Percentiles rank a stretch among this genome's conserved stretches.
phyloP scores from a whole-genome alignment of 2,888 invertebrate genomes.

The Isotomurus palustris region DNA sequence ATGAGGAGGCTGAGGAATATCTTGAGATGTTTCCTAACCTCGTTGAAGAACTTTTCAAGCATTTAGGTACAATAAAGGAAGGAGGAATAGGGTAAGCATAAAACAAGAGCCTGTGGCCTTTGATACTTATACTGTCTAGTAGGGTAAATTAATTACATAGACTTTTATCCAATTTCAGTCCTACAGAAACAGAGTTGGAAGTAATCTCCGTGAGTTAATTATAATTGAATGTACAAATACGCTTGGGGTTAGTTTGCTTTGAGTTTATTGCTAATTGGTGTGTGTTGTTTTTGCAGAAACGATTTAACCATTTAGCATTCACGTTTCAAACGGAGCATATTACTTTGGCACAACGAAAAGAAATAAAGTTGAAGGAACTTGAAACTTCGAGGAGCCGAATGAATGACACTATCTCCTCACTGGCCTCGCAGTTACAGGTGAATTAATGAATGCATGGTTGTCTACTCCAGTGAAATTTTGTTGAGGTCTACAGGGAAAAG shows the following conservation, averaged over 20 bases:
- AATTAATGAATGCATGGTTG: not conserved
- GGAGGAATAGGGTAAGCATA: slow-evolving; percentile 7
- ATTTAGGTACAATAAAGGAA: slow-evolving; percentile 31
- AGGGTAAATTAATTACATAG: not conserved
- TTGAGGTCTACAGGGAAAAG: not conserved
- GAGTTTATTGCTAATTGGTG: too few species aligned
- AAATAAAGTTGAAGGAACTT: slow-evolving; percentile 24
- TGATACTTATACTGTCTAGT: not conserved
- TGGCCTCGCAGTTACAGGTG: slow-evolving; percentile 28
- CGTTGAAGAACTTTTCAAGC: slow-evolving; percentile 35
- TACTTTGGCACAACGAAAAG: slow-evolving; percentile 28
- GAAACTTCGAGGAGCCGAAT: slow-evolving; percentile 36
- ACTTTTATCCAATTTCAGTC: slow-evolving; percentile 4
- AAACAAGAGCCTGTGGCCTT: not conserved
- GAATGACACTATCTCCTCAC: slow-evolving; percentile 28
- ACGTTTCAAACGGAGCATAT: slow-evolving; percentile 42
- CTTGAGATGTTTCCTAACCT: slow-evolving; percentile 40
- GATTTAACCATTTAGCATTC: slow-evolving; percentile 40
- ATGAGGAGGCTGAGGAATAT: slow-evolving; percentile 43
- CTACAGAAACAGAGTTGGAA: slow-evolving; percentile 20
- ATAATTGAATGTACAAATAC: not conserved
- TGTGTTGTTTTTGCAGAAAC: slow-evolving; percentile 27
- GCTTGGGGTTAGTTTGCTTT: too few species aligned
- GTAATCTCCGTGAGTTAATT: slow-evolving; percentile 21
- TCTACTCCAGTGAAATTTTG: not conserved